phyloP scores from a whole-genome alignment of 2,113 vertebrate species.

The Scalopus aquaticus region DNA sequence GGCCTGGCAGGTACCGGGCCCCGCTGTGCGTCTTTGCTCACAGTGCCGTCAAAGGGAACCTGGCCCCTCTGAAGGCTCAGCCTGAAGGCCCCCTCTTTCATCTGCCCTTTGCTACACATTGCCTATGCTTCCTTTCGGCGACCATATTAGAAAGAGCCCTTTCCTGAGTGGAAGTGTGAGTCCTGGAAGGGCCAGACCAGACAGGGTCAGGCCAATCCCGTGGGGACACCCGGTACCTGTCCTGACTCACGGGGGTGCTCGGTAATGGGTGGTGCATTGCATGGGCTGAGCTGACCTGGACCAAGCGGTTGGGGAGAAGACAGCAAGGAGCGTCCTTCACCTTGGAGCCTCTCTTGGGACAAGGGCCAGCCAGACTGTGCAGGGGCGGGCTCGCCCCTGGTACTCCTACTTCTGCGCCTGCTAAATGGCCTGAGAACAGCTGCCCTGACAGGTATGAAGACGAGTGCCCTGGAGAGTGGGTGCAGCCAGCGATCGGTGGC shows the following conservation, averaged over 20 bases:
- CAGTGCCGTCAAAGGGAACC: neutral
- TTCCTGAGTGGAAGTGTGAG: neutral
- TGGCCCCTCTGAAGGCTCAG: neutral
- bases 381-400: neutral
- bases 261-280: accelerated
- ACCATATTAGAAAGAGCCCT: neutral
- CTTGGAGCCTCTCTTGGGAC: neutral
- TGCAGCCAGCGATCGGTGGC: accelerated
- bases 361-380: neutral
- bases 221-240: accelerated
- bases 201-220: too few relatives aligned
- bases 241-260: neutral
- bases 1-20: neutral
- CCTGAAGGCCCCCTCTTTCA: neutral
- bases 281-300: neutral
- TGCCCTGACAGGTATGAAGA: accelerated
- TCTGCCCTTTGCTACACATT: neutral
- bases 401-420: neutral
- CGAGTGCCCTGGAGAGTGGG: neutral
- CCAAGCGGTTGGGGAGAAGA: accelerated
- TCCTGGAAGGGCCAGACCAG: neutral
- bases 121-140: too few relatives aligned
- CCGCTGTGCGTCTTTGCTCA: neutral
- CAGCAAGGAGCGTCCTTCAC: accelerated
- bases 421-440: neutral